Evolutionary conservation across 2,888 invertebrate species (phyloP), one percentile per base, ranked within the genome.

Genomic region (Trichogramma dendrolimi): DNA sequence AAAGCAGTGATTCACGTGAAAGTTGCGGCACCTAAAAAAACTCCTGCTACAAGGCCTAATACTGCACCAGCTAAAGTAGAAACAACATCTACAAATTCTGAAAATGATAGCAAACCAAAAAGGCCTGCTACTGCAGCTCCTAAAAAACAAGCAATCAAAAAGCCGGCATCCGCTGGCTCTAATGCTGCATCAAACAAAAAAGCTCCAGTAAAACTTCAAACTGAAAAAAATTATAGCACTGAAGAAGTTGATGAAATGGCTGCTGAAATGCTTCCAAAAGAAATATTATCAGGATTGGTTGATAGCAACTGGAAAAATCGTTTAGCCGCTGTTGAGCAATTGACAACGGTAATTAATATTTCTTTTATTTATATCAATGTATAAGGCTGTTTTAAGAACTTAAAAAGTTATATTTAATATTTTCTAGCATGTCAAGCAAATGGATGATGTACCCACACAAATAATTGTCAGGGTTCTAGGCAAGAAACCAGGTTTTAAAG

Each of bases 261-360:
- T 0, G 84, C 85, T 46, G 85, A 85, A 65, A 71, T 89, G 14
- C 78, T 93, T 8, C 77, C 89, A 0, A 78, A 83, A 0, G 89
- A 89, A 50, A 81, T 89, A 38, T 69, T 87, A 4, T 74, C 77
- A 72, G 91, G 90, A 55, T 81, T 96, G 4, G 82, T 83, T 0
- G 93, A 91, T 75, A 77, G 86, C 54, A 92, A 93, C 80, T 96
- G 94, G 94, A 95, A 96, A 81, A 88, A 81, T 61, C 84, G 95
- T 41, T 81, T 94, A 11, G 81, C 85, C 7, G 86, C 92, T 1
- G 88, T 89, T 10, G 93, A 94, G 73, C 85, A 86, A 70, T 83
- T 93, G 68, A 79, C 84, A 47, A 84, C 82, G 68, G 81, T 81
- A 63, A 70, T 7, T 43, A 52, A 57, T 39, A 59, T 49, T 48